Conservation (phyloP, 2,113 vertebrate genomes). For the Mormyrus iriodes region DNA sequence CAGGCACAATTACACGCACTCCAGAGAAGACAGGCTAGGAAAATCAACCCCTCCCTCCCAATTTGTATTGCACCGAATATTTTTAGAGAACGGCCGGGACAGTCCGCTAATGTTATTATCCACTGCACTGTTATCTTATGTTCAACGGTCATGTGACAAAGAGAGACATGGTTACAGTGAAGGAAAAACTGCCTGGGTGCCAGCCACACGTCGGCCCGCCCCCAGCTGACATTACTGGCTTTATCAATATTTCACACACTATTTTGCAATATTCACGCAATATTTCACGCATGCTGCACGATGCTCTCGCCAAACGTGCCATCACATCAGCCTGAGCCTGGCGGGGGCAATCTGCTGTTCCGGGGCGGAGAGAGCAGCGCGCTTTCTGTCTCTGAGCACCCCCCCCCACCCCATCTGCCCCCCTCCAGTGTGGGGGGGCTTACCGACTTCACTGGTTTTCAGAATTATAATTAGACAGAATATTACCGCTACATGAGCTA, state of each 20-base stretch:
- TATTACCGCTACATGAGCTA: constrained; percentile 77
- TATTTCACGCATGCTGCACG: not conserved
- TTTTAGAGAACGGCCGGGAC: not conserved
- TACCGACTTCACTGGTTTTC: constrained; percentile 78
- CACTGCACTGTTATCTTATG: not conserved
- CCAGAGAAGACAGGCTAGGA: not conserved
- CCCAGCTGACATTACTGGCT: not conserved
- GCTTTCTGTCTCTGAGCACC: constrained; percentile 68
- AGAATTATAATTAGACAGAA: constrained; percentile 80
- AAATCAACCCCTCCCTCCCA: not conserved
- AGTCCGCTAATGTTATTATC: not conserved
- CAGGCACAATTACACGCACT: not conserved
- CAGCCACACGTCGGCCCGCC: not conserved
- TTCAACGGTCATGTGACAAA: not conserved
- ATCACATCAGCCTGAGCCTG: constrained; percentile 75
- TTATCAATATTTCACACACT: constrained; percentile 11
- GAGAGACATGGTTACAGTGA: not conserved
- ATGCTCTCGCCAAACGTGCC: constrained; percentile 67
- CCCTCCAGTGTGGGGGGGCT: constrained; percentile 71
- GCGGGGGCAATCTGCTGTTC: constrained; percentile 67
- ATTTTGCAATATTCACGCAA: constrained; percentile 2
- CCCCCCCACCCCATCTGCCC: too few species aligned
- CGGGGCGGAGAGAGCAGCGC: constrained; percentile 63
- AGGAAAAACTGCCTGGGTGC: not conserved
- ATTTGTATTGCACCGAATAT: not conserved